Evolutionary conservation across 2,888 invertebrate species (phyloP), one percentile per base, ranked within the genome.

Genomic region (Crepidodera aurea): DNA sequence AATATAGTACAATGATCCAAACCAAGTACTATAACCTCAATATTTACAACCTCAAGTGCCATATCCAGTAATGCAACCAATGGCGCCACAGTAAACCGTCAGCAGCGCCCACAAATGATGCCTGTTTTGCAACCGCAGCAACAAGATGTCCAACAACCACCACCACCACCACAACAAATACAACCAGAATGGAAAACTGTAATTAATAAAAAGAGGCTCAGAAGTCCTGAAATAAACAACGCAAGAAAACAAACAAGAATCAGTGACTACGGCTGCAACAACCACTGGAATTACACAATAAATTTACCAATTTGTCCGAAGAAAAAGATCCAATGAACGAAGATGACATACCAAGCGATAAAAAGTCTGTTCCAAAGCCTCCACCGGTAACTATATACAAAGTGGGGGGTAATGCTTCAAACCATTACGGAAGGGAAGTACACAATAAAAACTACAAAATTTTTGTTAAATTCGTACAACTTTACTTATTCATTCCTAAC

Each of bases 211-310:
- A 50, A 50, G 25, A 27, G 27, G 12, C 29, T 50, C 27, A 50
- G 50, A 50, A 50, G 50, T 13, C 50, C 50, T 27, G 50, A 50
- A 29, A 6, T 50, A 29, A 16, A 15, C 29, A 50, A 29, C 16
- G 29, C 50, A 8, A 50, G 50, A 29, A 50, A 29, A 13, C 50
- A 50, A 13, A 50, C 32, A 50, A 50, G 32, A 50, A 50, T 50
- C 27, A 50, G 32, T 27, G 32, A 50, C 50, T 50, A 27, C 10
- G 50, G 50, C 32, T 50, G 32, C 50, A 50, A 16, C 27, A 50
- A 29, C 50, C 50, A 50, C 29, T 50, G 32, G 32, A 27, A 50
- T 40, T 40, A 15, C 40, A 40, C 13, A 40, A 40, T 40, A 40
- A 40, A 40, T 40, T 40, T 25, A 25, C 25, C 25, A 25, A 25